Percentiles rank a stretch among this genome's conserved stretches.
phyloP scores from a whole-genome alignment of 2,797 vertebrate species.

The Thaleichthys pacificus region DNA sequence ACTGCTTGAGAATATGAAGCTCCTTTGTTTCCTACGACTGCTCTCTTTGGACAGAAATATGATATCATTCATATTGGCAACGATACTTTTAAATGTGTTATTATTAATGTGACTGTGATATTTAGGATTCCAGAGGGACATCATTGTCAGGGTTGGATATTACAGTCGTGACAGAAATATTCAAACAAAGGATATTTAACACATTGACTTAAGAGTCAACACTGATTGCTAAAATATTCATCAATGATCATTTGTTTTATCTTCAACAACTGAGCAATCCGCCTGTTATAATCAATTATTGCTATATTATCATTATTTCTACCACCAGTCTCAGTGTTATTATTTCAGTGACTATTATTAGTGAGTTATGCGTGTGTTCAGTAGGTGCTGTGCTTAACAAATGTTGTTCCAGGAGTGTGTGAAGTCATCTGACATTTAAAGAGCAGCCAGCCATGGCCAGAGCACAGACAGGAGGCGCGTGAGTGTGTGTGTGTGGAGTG shows the following conservation, averaged over 20 bases:
- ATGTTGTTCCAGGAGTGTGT: slow-evolving; percentile 8
- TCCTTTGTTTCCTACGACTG: not conserved
- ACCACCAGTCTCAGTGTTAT: not conserved
- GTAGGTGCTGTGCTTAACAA: not conserved
- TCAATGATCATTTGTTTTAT: too few species aligned
- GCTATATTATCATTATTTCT: not conserved
- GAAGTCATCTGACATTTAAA: slow-evolving; percentile 4
- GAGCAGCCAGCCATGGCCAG: not conserved
- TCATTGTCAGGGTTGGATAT: too few species aligned
- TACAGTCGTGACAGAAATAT: too few species aligned
- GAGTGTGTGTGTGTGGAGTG: not conserved
- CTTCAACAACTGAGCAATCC: too few species aligned
- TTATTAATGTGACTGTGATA: too few species aligned
- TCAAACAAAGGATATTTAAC: too few species aligned
- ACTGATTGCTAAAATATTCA: too few species aligned
- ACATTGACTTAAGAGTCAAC: too few species aligned
- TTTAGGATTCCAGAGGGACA: too few species aligned
- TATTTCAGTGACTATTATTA: not conserved
- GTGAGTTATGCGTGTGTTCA: not conserved
- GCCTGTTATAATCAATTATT: not conserved
- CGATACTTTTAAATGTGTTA: too few species aligned
- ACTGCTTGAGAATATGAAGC: not conserved
- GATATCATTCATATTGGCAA: too few species aligned
- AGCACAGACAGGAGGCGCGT: not conserved
- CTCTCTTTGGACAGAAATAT: too few species aligned